Evolutionary conservation across 2,888 invertebrate genomes (phyloP), one percentile per base, ranked within the genome.

Genomic region (Molorchus minor): DNA sequence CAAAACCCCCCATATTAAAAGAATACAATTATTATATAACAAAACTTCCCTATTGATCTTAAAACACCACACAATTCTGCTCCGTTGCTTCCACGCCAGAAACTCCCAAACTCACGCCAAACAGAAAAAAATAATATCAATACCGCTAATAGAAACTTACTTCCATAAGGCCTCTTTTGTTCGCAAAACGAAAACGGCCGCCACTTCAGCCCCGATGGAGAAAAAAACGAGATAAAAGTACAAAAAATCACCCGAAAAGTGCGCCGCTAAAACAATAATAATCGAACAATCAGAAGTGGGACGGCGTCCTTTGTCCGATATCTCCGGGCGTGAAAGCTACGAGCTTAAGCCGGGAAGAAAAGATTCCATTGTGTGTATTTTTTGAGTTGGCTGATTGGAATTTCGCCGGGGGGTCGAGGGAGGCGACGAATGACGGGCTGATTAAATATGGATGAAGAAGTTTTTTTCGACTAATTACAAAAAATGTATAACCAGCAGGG

Each of bases 121-220:
- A n/a, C n/a, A n/a, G n/a, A n/a, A n/a, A 46, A 46, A 46, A 33
- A 46, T 33, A 46, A 46, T 46, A 46, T 46, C 46, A 30, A 46
- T 46, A 33, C 17, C 19, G 30, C 33, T 33, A 33, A 46, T 8
- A 33, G 33, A 46, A 33, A 46, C 30, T 46, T 17, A 33, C 46
- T 33, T 46, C n/a, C 13, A 19, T 30, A 45, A 46, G 33, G 46
- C 12, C 33, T 12, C 46, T 17, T 33, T 46, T 46, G 46, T 46
- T 35, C 46, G 4, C 46, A 25, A 46, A 46, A 46, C 33, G 46
- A 35, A 46, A 46, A 46, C 33, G 33, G 5, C 15, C 43, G 30
- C 46, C 13, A 46, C 46, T 46, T 46, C 46, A 33, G 17, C 30
- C 19, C n/a, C 30, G 8, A 46, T 33, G 20, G 46, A 46, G 46